phyloP scores from a whole-genome alignment of 2,113 vertebrate genomes.

The Lampris megalopsis region DNA sequence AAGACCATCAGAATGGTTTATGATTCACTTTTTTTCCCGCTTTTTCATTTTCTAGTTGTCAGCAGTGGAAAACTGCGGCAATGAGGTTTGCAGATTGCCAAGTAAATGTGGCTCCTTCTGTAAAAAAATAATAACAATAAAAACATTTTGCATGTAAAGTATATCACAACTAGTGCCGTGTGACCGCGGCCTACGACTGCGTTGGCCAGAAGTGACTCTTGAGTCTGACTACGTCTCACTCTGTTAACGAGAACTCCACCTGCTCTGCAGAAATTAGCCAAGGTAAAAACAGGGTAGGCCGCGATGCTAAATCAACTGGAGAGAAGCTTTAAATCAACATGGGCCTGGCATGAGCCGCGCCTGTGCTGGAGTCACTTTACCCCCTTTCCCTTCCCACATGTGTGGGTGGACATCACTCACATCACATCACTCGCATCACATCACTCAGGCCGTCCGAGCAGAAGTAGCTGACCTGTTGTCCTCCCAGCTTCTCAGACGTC shows the following conservation, averaged over 20 bases:
- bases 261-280: conserved; percentile 73
- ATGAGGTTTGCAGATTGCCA: too few species aligned
- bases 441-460: conserved; percentile 46
- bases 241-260: conserved; percentile 55
- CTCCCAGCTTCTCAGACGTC: conserved; percentile 69
- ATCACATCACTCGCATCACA: conserved; percentile 24
- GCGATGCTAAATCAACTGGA: conserved; percentile 51
- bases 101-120: too few species aligned
- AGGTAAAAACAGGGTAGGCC: conserved; percentile 61
- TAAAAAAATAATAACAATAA: too few species aligned
- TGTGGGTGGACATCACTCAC: conserved; percentile 44
- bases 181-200: neutral
- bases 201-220: conserved; percentile 25
- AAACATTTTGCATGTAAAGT: too few species aligned
- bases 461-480: conserved; percentile 74
- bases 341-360: conserved; percentile 45
- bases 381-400: conserved; percentile 74
- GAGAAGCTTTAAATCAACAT: conserved; percentile 40
- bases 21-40: too few species aligned
- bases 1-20: too few species aligned
- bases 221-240: conserved; percentile 40
- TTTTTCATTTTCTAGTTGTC: too few species aligned
- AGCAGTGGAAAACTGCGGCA: too few species aligned
- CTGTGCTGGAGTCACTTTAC: conserved; percentile 55
- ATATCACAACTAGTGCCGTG: too few species aligned